Evolutionary conservation across 1,140 invertebrate species (phyloP).

Genomic region (Cotesia glomerata): DNA sequence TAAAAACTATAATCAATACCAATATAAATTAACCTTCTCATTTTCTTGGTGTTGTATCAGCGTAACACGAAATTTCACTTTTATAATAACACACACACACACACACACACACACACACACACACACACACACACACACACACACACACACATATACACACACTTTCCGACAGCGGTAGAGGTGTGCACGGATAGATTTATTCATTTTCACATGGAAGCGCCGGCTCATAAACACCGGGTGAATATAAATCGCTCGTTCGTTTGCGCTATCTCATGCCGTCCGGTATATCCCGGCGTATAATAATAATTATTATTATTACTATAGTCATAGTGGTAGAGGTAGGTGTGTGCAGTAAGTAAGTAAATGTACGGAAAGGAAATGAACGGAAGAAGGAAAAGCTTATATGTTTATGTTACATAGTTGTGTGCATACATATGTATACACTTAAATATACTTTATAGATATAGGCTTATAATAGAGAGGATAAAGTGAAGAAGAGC

Average conservation of each 20-base stretch:
- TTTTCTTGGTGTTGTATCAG: no score
- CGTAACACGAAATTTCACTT: no score
- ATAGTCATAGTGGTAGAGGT: neutral
- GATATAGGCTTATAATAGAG: neutral
- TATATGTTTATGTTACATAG: neutral
- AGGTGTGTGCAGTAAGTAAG: neutral
- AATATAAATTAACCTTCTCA: no score
- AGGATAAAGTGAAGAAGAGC: neutral
- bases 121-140: no score
- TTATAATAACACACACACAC: no score
- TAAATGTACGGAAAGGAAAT: neutral
- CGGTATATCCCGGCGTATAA: neutral
- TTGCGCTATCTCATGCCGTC: slow-evolving; percentile 31
- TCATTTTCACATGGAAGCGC: slow-evolving; percentile 40
- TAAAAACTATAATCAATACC: no score
- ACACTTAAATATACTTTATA: neutral
- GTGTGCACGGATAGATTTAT: neutral
- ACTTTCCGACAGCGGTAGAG: no score
- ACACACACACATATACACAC: no score
- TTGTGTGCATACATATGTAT: neutral
- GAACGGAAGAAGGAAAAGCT: slow-evolving; percentile 16
- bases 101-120: no score
- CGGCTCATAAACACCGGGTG: slow-evolving; percentile 45
- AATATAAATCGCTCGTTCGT: slow-evolving; percentile 43
- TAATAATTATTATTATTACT: no score